Evolutionary conservation across 2,888 invertebrate species (phyloP).

Genomic region (Lepas anatifera): DNA sequence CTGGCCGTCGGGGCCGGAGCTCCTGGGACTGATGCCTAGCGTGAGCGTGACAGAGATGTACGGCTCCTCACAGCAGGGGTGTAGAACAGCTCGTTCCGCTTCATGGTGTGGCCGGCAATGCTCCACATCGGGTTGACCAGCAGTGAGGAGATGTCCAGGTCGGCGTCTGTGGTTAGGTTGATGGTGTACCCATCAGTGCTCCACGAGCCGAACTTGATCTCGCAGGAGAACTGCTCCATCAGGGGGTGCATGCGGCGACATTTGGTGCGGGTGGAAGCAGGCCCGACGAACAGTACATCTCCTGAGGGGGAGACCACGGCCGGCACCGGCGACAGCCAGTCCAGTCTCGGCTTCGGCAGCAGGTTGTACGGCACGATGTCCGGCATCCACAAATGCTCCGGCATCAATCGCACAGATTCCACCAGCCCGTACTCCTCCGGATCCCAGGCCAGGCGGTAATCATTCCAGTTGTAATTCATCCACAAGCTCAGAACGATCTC

Average conservation of each 20-base stretch:
- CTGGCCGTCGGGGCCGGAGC: background rate
- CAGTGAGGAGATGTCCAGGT: too few species aligned
- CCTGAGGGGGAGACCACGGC: background rate
- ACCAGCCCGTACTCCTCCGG: constrained; percentile 39
- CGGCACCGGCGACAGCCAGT: background rate
- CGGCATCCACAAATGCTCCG: constrained; percentile 42
- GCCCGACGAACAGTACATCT: background rate
- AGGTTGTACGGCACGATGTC: constrained; percentile 43
- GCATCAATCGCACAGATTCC: constrained; percentile 39
- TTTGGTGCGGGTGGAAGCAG: background rate
- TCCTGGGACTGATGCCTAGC: too few species aligned
- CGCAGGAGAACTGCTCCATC: background rate
- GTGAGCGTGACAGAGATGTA: background rate
- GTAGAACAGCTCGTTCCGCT: background rate
- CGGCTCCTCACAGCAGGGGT: background rate
- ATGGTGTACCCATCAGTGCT: background rate
- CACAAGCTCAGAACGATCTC: background rate
- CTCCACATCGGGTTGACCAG: background rate
- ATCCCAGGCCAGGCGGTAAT: constrained; percentile 41
- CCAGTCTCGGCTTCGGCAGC: background rate
- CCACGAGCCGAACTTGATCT: background rate
- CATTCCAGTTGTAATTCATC: constrained; percentile 36
- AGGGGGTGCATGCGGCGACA: background rate
- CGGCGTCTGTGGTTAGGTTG: background rate
- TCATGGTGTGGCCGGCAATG: background rate